Base-by-base conservation (phyloP, 2,113 vertebrate genomes). In the Callospermophilus lateralis region DNA sequence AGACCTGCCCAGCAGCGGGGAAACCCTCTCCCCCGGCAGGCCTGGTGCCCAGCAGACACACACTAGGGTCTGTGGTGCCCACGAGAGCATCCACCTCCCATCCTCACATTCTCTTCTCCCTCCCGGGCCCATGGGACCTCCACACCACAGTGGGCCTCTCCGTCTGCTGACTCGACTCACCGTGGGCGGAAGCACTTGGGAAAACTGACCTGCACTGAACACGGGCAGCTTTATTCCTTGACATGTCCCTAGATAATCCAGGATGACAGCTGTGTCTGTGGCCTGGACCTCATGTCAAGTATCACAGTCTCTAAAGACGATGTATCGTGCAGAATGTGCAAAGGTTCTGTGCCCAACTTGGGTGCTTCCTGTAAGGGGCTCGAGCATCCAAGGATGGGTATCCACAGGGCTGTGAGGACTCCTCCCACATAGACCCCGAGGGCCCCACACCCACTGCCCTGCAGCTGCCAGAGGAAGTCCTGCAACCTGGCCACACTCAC, bases 71-170 rank as follows among this genome's bases (percentile, higher is more conserved):
- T 1, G 20, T 16, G 2, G 8, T 19, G 24, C 20, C 58, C 11
- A 0, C 0, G 28, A 5, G 12, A 42, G 17, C 3, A 0, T 34
- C 61, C 13, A 51, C 32, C 20, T 8, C 8, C n/a, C 8, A 0
- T 3, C 32, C 20, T 8, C 8, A 32, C 10, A 0, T 3, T 39
- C n/a, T 48, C 63, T n/a, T 26, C 79, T 72, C 7, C 8, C 20
- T 68, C 8, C 53, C 4, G 12, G 7, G 63, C 10, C 0, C 4
- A 0, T 0, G 0, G 15, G 17, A 19, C 55, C 4, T 15, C 55
- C 0, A 45, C 15, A 0, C 17, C 11, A 9, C 6, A 42, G 20
- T 26, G 6, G n/a, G 5, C 20, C 20, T 55, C 61, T 34, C 28
- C 20, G 28, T 19, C 45, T 24, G 9, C 61, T 61, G n/a, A 24